Evolutionary conservation across 2,888 invertebrate genomes (phyloP).

Genomic region (Nomada fucata): DNA sequence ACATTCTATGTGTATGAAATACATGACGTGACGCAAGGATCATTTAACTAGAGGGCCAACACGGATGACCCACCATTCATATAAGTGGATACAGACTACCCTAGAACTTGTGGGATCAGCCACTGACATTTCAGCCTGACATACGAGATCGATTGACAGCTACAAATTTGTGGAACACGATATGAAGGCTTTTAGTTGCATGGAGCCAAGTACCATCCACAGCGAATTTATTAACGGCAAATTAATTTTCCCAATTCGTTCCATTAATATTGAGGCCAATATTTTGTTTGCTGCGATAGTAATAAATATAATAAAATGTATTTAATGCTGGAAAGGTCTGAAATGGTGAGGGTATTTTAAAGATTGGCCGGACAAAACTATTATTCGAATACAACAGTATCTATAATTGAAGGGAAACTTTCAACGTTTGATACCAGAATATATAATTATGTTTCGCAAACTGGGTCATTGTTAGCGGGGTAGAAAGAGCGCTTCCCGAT

Average conservation of each 20-base stretch:
- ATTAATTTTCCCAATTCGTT: neutral
- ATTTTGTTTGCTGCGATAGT: neutral
- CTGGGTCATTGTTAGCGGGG: neutral
- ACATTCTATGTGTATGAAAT: too few relatives aligned
- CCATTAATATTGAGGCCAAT: neutral
- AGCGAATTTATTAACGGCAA: neutral
- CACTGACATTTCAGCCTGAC: neutral
- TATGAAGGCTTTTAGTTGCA: neutral
- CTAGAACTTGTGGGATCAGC: constrained; percentile 1
- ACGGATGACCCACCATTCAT: neutral
- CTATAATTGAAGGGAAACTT: neutral
- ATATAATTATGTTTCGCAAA: neutral
- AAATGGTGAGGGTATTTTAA: neutral
- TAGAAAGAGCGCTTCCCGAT: neutral
- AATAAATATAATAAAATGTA: neutral
- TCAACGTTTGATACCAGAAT: neutral
- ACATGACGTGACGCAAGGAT: neutral
- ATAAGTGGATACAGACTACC: neutral
- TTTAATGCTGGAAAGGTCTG: neutral
- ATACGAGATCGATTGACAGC: constrained; percentile 2
- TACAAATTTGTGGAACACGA: constrained; percentile 6
- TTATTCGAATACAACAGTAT: too few relatives aligned
- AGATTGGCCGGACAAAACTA: too few relatives aligned
- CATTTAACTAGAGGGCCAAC: neutral
- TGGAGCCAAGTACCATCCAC: neutral